These are phyloP conservation scores for Rhadina sibilatrix DNA, from an alignment of 2,113 vertebrate species.

Conservation along the genomic window DNA sequence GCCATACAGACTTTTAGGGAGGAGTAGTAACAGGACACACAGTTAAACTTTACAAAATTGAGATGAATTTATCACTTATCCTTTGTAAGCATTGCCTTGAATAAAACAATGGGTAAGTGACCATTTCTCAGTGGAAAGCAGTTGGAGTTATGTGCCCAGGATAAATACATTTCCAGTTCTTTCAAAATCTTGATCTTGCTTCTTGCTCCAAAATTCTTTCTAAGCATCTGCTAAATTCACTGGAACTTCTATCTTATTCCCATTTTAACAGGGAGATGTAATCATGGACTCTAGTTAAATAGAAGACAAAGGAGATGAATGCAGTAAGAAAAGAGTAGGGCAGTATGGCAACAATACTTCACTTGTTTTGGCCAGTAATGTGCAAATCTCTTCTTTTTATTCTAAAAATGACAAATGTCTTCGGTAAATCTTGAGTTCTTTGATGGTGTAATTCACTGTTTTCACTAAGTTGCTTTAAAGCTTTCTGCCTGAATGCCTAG, in stretches of 20 bases:
- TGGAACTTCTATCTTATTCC: not conserved
- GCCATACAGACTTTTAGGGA: not conserved
- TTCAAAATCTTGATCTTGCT: not conserved
- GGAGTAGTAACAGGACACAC: not conserved
- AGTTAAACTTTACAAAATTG: not conserved
- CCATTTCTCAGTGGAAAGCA: not conserved
- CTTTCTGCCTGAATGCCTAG: not conserved
- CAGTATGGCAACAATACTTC: not conserved
- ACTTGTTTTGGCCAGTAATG: not conserved
- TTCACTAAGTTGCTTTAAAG: not conserved
- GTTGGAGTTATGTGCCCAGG: not conserved
- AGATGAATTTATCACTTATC: not conserved
- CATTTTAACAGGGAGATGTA: not conserved
- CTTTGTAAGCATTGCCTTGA: not conserved
- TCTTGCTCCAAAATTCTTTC: not conserved
- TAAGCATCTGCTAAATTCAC: not conserved
- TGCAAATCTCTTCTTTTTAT: not conserved
- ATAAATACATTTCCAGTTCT: not conserved
- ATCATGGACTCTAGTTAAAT: not conserved
- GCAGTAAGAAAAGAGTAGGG: not conserved
- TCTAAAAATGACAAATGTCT: not conserved
- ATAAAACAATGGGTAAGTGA: not conserved
- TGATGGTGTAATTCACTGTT: not conserved
- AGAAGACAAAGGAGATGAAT: not conserved
- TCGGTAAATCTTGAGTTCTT: not conserved